Evolutionary conservation across 2,888 invertebrate species (phyloP).

Genomic region (Acleris sparsana): DNA sequence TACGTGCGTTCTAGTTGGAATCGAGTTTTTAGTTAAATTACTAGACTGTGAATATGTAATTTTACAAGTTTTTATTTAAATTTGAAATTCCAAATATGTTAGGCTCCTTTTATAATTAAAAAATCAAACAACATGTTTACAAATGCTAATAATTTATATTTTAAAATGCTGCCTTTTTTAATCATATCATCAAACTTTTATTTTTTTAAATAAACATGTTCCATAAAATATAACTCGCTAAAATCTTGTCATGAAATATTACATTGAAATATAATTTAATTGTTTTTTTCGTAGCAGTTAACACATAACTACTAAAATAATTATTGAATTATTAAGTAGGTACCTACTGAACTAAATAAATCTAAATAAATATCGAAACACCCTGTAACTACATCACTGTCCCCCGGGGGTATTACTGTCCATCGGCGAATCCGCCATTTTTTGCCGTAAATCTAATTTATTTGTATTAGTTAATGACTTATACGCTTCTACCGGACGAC

Average conservation of each 20-base stretch:
- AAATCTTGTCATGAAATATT: too few species aligned
- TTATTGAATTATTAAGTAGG: too few species aligned
- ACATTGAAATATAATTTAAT: too few species aligned
- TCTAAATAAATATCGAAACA: constrained; percentile 11
- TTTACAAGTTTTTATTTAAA: not conserved
- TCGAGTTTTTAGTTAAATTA: constrained; percentile 12
- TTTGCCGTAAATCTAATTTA: constrained; percentile 83
- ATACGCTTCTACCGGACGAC: constrained; percentile 63
- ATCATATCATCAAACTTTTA: too few species aligned
- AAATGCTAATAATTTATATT: too few species aligned
- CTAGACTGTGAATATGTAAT: not conserved
- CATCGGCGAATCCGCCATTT: constrained; percentile 69
- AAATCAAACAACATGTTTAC: too few species aligned
- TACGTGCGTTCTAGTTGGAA: constrained; percentile 22
- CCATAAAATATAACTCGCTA: too few species aligned
- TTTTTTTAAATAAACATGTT: too few species aligned
- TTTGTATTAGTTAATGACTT: constrained; percentile 84
- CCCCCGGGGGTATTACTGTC: constrained; percentile 71
- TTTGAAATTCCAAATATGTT: not conserved
- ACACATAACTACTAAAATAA: too few species aligned
- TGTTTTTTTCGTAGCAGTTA: too few species aligned
- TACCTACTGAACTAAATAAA: not conserved
- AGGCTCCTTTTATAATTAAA: too few species aligned
- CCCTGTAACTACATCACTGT: constrained; percentile 52
- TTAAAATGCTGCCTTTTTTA: too few species aligned